A percentile compares a stretch with the other conserved stretches of the same genome.
Evolutionary conservation across 2,888 invertebrate genomes (phyloP).

Genomic region (Eupithecia exiguata): DNA sequence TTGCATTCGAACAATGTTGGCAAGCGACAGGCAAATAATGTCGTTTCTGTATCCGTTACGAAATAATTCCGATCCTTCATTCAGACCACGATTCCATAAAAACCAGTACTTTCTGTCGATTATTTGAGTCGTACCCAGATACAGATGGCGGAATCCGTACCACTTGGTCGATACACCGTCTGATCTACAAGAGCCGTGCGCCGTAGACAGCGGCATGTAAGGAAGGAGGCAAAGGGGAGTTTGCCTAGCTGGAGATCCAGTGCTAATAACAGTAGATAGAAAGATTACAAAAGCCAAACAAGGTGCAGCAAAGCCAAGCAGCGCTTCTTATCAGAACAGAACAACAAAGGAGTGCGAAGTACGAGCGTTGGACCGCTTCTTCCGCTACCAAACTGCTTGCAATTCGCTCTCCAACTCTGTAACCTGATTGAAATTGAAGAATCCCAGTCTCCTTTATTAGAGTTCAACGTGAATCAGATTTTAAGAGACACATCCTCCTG

Average conservation of each 20-base stretch:
- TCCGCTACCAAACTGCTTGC: neutral
- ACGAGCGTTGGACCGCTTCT: neutral
- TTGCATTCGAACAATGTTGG: constrained; percentile 6
- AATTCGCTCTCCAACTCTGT: neutral
- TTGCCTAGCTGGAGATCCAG: neutral
- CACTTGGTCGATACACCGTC: no score
- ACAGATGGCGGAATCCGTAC: neutral
- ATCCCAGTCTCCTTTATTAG: neutral
- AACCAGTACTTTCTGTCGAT: neutral
- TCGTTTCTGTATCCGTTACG: neutral
- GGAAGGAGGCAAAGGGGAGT: neutral
- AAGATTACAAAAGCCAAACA: neutral
- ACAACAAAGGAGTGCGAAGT: neutral
- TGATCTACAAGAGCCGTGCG: no score
- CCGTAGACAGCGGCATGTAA: no score
- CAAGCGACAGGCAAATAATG: neutral
- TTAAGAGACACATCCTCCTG: constrained; percentile 59
- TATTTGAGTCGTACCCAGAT: neutral
- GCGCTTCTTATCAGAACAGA: neutral
- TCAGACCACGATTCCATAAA: neutral
- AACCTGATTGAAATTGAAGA: neutral
- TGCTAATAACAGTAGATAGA: neutral
- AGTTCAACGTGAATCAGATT: constrained; percentile 35
- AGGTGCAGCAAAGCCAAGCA: neutral
- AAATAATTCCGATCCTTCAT: neutral